Evolutionary conservation across 2,113 vertebrate genomes (phyloP).

Genomic region (Rhea pennata): DNA sequence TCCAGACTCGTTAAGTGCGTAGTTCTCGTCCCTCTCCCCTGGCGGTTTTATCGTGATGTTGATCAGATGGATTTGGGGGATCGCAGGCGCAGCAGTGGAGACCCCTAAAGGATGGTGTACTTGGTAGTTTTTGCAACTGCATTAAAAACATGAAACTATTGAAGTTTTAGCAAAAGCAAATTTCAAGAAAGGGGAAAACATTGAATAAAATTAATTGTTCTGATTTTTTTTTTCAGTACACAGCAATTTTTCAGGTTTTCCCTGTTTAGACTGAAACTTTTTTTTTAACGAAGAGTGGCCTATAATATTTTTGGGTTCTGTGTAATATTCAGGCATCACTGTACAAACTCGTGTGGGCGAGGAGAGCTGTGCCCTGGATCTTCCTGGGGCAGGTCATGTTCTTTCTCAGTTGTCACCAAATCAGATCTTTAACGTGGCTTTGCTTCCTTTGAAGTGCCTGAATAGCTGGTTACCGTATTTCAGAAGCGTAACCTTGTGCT

Average conservation of each 20-base stretch:
- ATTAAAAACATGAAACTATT: neutral
- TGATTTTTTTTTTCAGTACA: neutral
- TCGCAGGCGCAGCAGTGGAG: neutral
- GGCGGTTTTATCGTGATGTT: accelerated
- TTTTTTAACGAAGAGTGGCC: neutral
- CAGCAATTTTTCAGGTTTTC: neutral
- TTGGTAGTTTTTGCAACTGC: neutral
- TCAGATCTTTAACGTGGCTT: neutral
- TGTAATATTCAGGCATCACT: neutral
- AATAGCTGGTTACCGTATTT: neutral
- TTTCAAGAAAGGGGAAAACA: neutral
- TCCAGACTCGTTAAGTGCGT: neutral
- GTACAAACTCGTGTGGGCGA: neutral
- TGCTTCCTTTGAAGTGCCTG: neutral
- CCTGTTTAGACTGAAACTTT: neutral
- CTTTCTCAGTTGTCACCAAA: neutral
- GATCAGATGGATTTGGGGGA: neutral
- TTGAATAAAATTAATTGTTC: neutral
- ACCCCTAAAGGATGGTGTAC: neutral
- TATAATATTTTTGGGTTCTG: neutral
- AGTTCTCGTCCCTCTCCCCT: neutral
- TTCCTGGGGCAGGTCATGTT: neutral
- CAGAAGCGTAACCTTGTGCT: no score
- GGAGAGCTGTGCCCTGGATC: neutral
- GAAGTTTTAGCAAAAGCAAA: neutral